Base-by-base conservation (phyloP, 2,797 vertebrate species). In the Chromobotia macracanthus region DNA sequence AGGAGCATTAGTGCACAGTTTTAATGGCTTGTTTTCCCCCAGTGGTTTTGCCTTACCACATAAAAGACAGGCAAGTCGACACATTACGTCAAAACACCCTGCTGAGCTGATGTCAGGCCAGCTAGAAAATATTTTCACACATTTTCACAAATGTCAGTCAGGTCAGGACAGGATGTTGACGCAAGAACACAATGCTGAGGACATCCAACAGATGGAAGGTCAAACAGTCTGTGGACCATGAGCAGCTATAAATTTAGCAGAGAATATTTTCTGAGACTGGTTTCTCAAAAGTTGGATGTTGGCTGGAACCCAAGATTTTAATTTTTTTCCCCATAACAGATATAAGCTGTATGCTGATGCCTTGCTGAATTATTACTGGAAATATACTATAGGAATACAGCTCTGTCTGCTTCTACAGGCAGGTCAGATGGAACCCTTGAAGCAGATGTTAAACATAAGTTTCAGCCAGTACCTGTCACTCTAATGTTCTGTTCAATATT, bases 401-500 rank as follows among this genome's bases (percentile, higher is more conserved):
- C 2, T 16, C 38, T 73, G 61, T 48, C 25, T 35, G 8, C 28
- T 21, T 19, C 13, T 38, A 64, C 74, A 56, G 50, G 63, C 50
- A 66, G n/a, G 50, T 67, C 3, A 75, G 15, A 13, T 12, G 15
- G n/a, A 75, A 76, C 44, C 44, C 12, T 65, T 31, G 50, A 66
- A 76, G 21, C 74, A 66, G 61, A 65, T 75, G 61, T 53, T 55
- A 48, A 64, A 64, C 61, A 28, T 55, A 51, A 51, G 48, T 15
- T 51, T 51, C 48, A 51, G 56, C 25, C 58, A 25, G 21, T 13
- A 12, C 21, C 56, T 15, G 25, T 63, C 60, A 35, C 38, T 1
- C 38, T 41, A 9, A 41, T 41, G 38, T 9, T 41, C 18, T 63
- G 5, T 18, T 61, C 15, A 31, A 31, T 16, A 35, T 31, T n/a